phyloP scores from a whole-genome alignment of 2,888 invertebrate species.

The Stenolophus ochropezus region DNA sequence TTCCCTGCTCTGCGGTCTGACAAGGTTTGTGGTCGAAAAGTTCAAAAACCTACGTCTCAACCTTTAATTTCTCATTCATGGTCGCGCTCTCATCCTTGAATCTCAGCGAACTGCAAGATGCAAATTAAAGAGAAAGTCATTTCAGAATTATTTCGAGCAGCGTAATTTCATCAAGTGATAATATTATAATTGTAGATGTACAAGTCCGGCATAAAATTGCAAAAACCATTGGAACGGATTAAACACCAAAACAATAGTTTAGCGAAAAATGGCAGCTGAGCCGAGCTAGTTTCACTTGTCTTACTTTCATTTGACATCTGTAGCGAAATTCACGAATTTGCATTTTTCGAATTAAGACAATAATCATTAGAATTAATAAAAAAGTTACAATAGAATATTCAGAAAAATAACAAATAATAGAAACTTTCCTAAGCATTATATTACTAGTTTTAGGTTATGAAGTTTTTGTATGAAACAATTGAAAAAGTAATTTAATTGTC shows the following conservation, averaged over 20 bases:
- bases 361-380: no score
- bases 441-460: no score
- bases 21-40: conserved; percentile 17
- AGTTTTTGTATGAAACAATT: no score
- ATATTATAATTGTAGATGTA: not conserved
- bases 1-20: not conserved
- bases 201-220: not conserved
- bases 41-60: conserved; percentile 27
- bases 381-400: no score
- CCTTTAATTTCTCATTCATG: conserved; percentile 2
- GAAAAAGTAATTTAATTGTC: no score
- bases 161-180: not conserved
- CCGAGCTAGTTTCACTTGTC: not conserved
- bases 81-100: not conserved
- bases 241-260: not conserved
- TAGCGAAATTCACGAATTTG: not conserved
- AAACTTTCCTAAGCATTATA: no score
- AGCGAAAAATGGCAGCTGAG: no score
- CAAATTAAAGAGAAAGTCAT: conserved; percentile 17
- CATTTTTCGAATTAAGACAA: no score
- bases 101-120: not conserved
- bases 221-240: conserved; percentile 4
- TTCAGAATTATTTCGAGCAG: conserved; percentile 26
- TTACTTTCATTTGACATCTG: conserved; percentile 3
- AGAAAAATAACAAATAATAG: no score